Percentiles rank a stretch among this genome's conserved stretches.
Evolutionary conservation across 2,888 invertebrate genomes (phyloP).

Genomic region (Melieria picta): DNA sequence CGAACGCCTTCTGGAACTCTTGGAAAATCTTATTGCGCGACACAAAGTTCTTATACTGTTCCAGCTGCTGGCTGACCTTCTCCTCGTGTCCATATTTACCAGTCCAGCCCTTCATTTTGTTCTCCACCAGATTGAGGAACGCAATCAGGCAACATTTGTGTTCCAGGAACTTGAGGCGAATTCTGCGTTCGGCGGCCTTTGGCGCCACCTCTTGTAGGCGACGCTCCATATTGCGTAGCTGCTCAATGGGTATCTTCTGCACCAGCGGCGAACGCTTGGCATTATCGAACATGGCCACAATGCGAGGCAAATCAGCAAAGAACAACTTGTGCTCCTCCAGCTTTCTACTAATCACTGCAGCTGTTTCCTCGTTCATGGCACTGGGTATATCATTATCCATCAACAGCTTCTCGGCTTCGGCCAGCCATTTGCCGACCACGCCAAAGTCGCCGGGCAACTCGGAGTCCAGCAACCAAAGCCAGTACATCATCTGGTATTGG

Average conservation of each 20-base stretch:
- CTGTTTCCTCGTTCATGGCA: conserved; percentile 88
- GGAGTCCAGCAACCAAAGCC: conserved; percentile 91
- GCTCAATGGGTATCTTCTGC: conserved; percentile 80
- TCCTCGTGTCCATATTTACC: conserved; percentile 88
- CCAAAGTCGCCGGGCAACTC: conserved; percentile 87
- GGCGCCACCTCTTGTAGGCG: conserved; percentile 80
- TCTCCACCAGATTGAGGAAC: conserved; percentile 89
- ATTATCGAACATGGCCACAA: conserved; percentile 81
- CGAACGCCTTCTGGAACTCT: conserved; percentile 90
- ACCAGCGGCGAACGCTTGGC: conserved; percentile 77
- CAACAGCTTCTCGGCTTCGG: conserved; percentile 84
- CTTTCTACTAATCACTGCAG: conserved; percentile 86
- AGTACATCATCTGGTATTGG: conserved; percentile 80
- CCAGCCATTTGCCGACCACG: conserved; percentile 88
- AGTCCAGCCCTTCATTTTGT: conserved; percentile 88
- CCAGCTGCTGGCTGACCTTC: conserved; percentile 82
- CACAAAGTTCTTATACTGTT: conserved; percentile 91
- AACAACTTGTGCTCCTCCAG: conserved; percentile 90
- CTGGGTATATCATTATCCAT: conserved; percentile 83
- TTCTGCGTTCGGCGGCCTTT: conserved; percentile 83
- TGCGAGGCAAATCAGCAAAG: conserved; percentile 84
- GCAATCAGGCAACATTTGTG: conserved; percentile 94
- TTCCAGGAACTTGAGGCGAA: conserved; percentile 88
- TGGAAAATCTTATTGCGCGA: conserved; percentile 93
- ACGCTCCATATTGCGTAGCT: conserved; percentile 82